Base-by-base conservation (phyloP, 2,888 invertebrate species). In the Perithous albicinctus region DNA sequence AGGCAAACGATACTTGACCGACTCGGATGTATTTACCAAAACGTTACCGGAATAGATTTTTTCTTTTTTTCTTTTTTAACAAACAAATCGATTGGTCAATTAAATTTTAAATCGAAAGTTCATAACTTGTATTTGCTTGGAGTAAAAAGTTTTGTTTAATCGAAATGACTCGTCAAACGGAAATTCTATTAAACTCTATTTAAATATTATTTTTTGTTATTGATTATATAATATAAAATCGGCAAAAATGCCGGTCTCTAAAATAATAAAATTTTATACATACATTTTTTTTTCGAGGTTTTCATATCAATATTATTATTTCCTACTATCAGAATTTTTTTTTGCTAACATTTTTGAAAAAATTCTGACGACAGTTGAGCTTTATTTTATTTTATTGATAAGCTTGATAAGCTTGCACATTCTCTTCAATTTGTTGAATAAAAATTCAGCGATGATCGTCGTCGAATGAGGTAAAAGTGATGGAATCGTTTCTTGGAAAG, bases 341-440 rank as follows among this genome's bases (percentile, higher is more conserved):
- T n/a, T n/a, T n/a, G n/a, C n/a, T n/a, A n/a, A n/a, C n/a, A n/a
- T n/a, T n/a, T n/a, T n/a, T n/a, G n/a, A n/a, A n/a, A n/a, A n/a
- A n/a, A n/a, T n/a, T n/a, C n/a, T n/a, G n/a, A n/a, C n/a, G n/a
- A n/a, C n/a, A n/a, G n/a, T n/a, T n/a, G n/a, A n/a, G n/a, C n/a
- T n/a, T n/a, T n/a, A n/a, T n/a, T n/a, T n/a, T n/a, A n/a, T n/a
- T n/a, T n/a, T n/a, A n/a, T n/a, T n/a, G n/a, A n/a, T n/a, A n/a
- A n/a, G 29, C 29, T 29, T 43, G 10, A 32, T 18, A 32, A 54
- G 20, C 41, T 12, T 8, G 23, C 12, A 7, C 26, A 7, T 43
- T 59, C 43, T 59, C 72, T 29, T 43, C 10, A 26, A 72, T 59
- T 72, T 32, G 43, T 46, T 72, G 46, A 59, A 72, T 59, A 59